phyloP scores from a whole-genome alignment of 2,888 invertebrate species.

The Apodemia mormo region DNA sequence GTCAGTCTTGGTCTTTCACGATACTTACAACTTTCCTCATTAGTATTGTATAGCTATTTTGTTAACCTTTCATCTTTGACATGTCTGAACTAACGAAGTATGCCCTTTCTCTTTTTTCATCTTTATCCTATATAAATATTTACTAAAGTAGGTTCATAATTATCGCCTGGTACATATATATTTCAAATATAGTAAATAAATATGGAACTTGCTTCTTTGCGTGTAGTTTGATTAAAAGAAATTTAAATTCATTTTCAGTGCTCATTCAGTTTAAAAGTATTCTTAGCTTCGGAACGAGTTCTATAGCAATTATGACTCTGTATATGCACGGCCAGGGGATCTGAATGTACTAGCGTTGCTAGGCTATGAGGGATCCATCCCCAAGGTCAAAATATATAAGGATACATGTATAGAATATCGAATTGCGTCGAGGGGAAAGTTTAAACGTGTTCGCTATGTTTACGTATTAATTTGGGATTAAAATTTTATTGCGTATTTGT shows the following conservation, averaged over 20 bases:
- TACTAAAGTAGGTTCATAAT: too few species aligned
- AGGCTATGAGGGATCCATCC: constrained; percentile 70
- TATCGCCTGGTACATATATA: too few species aligned
- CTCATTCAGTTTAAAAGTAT: constrained; percentile 39
- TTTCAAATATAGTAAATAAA: too few species aligned
- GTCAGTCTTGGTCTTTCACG: too few species aligned
- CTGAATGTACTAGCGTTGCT: constrained; percentile 69
- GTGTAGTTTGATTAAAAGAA: too few species aligned
- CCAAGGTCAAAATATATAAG: constrained; percentile 76
- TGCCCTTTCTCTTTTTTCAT: too few species aligned
- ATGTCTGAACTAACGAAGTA: too few species aligned
- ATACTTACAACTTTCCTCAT: too few species aligned
- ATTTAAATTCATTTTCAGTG: constrained; percentile 7
- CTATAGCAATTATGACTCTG: constrained; percentile 66
- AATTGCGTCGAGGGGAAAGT: constrained; percentile 59
- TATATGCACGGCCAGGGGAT: constrained; percentile 70
- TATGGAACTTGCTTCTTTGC: too few species aligned
- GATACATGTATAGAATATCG: constrained; percentile 52
- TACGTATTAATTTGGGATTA: constrained; percentile 20
- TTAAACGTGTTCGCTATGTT: constrained; percentile 35
- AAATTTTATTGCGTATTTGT: constrained; percentile 1
- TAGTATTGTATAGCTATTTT: too few species aligned
- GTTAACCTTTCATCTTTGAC: too few species aligned
- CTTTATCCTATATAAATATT: too few species aligned
- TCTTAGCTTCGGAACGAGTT: constrained; percentile 55